Percentiles rank a stretch among this genome's conserved stretches.
These are phyloP conservation scores for Myotis findleyi DNA, from an alignment of 2,797 vertebrate species.

Conservation along the genomic window DNA sequence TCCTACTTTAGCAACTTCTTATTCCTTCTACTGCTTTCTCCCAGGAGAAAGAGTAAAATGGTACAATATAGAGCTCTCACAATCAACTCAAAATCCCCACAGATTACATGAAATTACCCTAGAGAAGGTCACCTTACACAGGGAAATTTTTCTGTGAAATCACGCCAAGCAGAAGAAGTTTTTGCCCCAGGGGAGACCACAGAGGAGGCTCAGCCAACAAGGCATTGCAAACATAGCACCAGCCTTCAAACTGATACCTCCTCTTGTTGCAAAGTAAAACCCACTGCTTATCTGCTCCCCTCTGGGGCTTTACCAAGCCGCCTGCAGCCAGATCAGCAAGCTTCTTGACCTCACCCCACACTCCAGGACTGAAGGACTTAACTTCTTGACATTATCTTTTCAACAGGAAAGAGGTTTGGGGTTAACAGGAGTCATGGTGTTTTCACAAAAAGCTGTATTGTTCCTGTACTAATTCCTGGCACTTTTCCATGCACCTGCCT, in stretches of 20 bases:
- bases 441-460: background rate
- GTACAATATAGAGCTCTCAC: background rate
- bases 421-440: background rate
- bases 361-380: background rate
- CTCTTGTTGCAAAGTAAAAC: background rate
- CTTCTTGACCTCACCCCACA: background rate
- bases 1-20: background rate
- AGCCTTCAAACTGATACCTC: background rate
- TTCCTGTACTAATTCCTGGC: conserved; percentile 28
- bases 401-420: conserved; percentile 5
- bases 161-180: background rate
- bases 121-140: background rate
- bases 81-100: conserved; percentile 5
- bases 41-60: background rate
- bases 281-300: background rate
- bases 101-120: background rate
- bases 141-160: background rate
- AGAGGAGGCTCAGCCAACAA: background rate
- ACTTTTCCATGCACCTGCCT: conserved; percentile 28
- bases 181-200: background rate
- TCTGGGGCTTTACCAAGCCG: background rate
- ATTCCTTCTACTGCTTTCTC: background rate
- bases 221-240: background rate
- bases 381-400: conserved; percentile 5
- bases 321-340: background rate